These are phyloP conservation scores for Enteromius viviparus DNA, from an alignment of 2,797 vertebrate species.

Conservation along the genomic window DNA sequence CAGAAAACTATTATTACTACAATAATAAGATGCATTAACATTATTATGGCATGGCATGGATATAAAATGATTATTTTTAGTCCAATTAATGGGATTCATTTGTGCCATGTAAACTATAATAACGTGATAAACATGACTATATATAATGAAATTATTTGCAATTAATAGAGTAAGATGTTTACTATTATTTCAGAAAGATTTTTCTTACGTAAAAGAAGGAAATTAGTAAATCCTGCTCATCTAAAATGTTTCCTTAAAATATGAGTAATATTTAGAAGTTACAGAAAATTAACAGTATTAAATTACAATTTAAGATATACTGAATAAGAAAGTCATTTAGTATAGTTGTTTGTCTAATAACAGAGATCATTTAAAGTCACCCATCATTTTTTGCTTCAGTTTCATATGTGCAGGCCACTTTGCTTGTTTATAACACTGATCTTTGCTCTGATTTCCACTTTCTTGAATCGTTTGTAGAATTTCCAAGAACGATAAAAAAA, in stretches of 20 bases:
- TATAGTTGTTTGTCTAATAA: not conserved
- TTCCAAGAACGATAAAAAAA: not conserved
- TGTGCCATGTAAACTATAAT: not conserved
- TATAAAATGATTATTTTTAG: not conserved
- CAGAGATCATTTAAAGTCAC: not conserved
- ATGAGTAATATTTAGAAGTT: too few species aligned
- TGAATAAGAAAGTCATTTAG: not conserved
- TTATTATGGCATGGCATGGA: not conserved
- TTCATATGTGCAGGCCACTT: not conserved
- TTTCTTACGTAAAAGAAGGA: not conserved
- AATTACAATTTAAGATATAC: not conserved
- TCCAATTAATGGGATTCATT: not conserved
- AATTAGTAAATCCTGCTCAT: not conserved
- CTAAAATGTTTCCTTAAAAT: not conserved
- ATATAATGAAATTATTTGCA: not conserved
- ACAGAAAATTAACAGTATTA: not conserved
- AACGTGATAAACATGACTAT: not conserved
- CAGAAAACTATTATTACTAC: not conserved
- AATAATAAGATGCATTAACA: not conserved
- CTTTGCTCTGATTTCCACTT: not conserved
- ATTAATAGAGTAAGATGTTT: not conserved
- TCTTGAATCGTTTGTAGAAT: not conserved
- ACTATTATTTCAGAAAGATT: not conserved
- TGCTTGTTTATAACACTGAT: not conserved
- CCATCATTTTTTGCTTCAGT: not conserved